Evolutionary conservation across 2,888 invertebrate species (phyloP), one percentile per base, ranked within the genome.

Genomic region (Andrena flavipes): DNA sequence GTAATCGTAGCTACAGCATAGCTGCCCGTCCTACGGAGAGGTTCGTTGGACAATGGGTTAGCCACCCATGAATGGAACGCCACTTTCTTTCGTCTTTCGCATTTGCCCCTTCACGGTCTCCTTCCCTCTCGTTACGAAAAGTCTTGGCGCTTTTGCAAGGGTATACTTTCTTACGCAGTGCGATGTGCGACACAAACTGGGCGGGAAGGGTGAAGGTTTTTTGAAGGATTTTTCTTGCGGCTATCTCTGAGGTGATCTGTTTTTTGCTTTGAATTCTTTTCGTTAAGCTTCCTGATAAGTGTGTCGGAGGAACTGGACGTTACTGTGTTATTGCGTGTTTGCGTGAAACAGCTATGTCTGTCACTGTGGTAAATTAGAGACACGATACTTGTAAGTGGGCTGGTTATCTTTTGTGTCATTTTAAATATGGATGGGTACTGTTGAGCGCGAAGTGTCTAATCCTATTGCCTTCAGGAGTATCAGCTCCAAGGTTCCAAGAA

Each of bases 1-100:
- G 92, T 94, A 93, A 94, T 94, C 94, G 93, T 94, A 94, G 93
- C 94, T 94, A 92, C 95, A 95, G 94, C 94, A 94, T 91, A 95
- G 93, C 92, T 94, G 94, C 93, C 94, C 95, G 92, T 94, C 94
- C 95, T 95, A 92, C 84, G 93, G 89, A 91, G 88, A 90, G 81
- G 71, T 82, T 82, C 82, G 88, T 87, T 86, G 81, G 86, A 83
- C 60, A 84, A 59, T 79, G 79, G 84, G 86, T 89, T 88, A 87
- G 87, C 84, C 86, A 82, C 65, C 86, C 86, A 80, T 82, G 79
- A 75, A 83, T 81, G 69, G 80, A 80, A 76, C 78, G 64, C 23
- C 48, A 68, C 70, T 64, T 56, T 75, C 29, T 76, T 74, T 73
- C 69, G 16, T 60, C 74, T 76, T 59, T 82, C 69, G 63, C 76